Evolutionary conservation across 2,797 vertebrate species (phyloP), one percentile per base, ranked within the genome.

Genomic region (Lepus townsendii): DNA sequence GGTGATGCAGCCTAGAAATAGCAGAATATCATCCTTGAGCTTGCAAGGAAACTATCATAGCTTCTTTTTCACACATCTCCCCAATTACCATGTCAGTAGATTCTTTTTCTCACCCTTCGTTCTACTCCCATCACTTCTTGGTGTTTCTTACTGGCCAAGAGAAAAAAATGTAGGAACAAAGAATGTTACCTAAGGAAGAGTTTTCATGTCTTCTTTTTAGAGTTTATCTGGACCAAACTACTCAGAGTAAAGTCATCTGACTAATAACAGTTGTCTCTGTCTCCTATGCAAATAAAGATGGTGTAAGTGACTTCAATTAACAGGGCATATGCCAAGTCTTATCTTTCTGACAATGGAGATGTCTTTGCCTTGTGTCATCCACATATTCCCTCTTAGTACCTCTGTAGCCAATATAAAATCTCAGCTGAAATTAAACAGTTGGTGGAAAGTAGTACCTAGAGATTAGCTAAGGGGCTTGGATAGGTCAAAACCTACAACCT

Each of bases 391-490:
- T 54, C 20, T 52, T 26, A 80, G 35, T 38, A 24, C 26, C 16
- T 30, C 0, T 42, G 13, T 60, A 83, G 10, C 35, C 50, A 83
- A 19, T 65, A 72, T 71, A 54, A 86, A 71, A 86, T 83, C 52
- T 83, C 76, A 63, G 4, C 60, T 82, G 66, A 83, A 79, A 68
- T 83, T 57, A 93, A 92, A 16, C 80, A 80, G 27, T 26, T 50
- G 7, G 50, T 77, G 38, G 38, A 83, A 38, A 95, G 20, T n/a
- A 91, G 11, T 73, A 68, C 32, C 26, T 83, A 12, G 1, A 73
- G 30, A 42, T 71, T n/a, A 82, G 14, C 1, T 8, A 77, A 88
- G 79, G 54, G 19, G 11, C 19, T 54, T 92, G 71, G 62, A 13
- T 66, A 19, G 50, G 20, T 82, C 54, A 57, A 57, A 57, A 20